A percentile compares a stretch with the other conserved stretches of the same genome.
Conservation (phyloP, 2,797 vertebrate genomes). For the Natrix natrix region DNA sequence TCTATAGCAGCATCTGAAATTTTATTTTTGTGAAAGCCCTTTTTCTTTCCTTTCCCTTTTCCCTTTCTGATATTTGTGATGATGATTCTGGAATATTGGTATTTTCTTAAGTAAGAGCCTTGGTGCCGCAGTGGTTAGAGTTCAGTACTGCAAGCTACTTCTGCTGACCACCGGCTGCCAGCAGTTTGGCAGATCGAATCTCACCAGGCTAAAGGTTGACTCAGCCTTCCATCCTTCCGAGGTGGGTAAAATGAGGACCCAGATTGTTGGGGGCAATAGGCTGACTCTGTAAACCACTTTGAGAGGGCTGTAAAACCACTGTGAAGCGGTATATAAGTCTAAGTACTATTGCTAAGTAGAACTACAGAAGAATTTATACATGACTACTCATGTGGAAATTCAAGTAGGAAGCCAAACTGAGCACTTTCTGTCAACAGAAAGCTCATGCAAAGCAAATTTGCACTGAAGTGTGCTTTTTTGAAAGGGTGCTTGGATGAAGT, state of each 20-base stretch:
- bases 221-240: too few species aligned
- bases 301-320: too few species aligned
- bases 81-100: neutral
- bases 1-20: neutral
- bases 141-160: too few species aligned
- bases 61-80: neutral
- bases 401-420: neutral
- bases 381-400: too few species aligned
- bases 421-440: neutral
- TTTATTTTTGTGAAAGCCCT: neutral
- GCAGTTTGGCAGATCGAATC: too few species aligned
- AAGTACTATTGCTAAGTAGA: neutral
- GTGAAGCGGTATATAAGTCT: too few species aligned
- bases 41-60: neutral
- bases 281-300: too few species aligned
- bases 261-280: too few species aligned
- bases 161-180: too few species aligned
- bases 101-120: neutral
- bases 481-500: neutral
- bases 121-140: too few species aligned
- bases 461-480: neutral
- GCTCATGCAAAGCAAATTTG: neutral
- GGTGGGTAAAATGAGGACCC: too few species aligned
- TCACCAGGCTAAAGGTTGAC: too few species aligned
- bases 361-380: neutral